Base-by-base conservation (phyloP, 1,140 invertebrate species). In the Hylyphantes graminicola region DNA sequence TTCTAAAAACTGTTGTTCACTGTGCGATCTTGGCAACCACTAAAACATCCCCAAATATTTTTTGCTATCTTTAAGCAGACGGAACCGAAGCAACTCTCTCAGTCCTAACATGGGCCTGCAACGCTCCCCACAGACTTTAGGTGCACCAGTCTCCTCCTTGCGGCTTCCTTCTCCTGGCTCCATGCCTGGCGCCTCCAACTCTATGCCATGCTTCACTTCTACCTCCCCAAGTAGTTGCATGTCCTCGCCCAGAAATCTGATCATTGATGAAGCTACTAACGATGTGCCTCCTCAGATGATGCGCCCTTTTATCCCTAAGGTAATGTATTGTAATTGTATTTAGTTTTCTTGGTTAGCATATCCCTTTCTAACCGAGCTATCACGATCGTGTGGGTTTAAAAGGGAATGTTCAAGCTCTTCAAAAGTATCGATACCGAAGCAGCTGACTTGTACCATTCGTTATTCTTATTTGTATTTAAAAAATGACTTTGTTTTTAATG, bases 261-360 rank as follows among this genome's bases (percentile, higher is more conserved):
- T 83, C 48, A 75, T 83, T 57, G 80, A 83, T 75, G 80, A 83
- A 59, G 67, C 70, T 7, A 83, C 80, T 12, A 74, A 70, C 13
- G 80, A 83, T 83, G 80, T 83, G 7, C 70, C 80, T 11, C 17
- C 75, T 5, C 57, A 48, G 17, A 50, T 81, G 53, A 83, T 83
- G 51, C 21, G 54, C 9, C 13, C 67, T 19, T 81, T 81, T 61
- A 21, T 63, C 10, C 77, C 77, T 12, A 81, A 81, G 73, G 35
- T 35, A 35, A 35, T 35, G 35, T 35, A 35, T 35, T 35, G 35
- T 35, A 35, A 35, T 35, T 35, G 35, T 35, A 35, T 35, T 35
- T 35, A 35, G 35, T 35, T 35, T 1, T 35, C 35, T 35, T 35
- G 1, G 2, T 1, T 35, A 35, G 35, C 35, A n/a, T n/a, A n/a